Base-by-base conservation (phyloP, 2,888 invertebrate species). In the Cheilosia scutellata region DNA sequence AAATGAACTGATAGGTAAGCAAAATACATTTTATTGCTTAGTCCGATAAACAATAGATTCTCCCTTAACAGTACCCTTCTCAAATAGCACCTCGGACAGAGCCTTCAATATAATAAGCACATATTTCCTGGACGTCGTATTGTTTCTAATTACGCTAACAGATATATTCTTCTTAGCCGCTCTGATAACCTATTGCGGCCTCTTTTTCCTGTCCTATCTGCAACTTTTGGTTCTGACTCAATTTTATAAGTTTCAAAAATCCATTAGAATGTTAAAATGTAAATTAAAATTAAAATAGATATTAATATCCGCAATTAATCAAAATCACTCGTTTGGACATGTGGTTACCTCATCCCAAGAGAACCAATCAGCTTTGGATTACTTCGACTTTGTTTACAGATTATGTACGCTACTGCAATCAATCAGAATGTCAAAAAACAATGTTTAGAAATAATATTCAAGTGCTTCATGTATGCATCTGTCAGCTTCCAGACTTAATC, bases 401-500 rank as follows among this genome's bases (percentile, higher is more conserved):
- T 7, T 7, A 29, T 27, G 29, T 53, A 29, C 53, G n/a, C 29
- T 53, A 13, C n/a, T 53, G 53, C 53, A 33, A 57, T 57, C 57
- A 57, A 57, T 57, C 57, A 57, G 37, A 11, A 2, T 37, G 57
- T 57, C 37, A 20, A 33, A 37, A 37, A 37, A 37, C 3, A 1
- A 2, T 2, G 2, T 0, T 3, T 11, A 37, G 3, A 37, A 9
- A 11, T 16, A 57, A 3, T 5, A 27, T 47, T 5, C 11, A 44
- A 55, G 6, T 31, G 42, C 60, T 75, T 42, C 42, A 62, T 47
- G 20, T 63, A 53, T 53, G 9, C 27, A 40, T 58, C 27, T 40
- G 9, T 37, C 42, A 53, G 60, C 60, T 77, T 70, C 29, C 55
- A 60, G 47, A 7, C 57, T 71, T 11, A 66, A 68, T 74, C 74